phyloP scores from a whole-genome alignment of 2,113 vertebrate genomes.

The Oryzias curvinotus region DNA sequence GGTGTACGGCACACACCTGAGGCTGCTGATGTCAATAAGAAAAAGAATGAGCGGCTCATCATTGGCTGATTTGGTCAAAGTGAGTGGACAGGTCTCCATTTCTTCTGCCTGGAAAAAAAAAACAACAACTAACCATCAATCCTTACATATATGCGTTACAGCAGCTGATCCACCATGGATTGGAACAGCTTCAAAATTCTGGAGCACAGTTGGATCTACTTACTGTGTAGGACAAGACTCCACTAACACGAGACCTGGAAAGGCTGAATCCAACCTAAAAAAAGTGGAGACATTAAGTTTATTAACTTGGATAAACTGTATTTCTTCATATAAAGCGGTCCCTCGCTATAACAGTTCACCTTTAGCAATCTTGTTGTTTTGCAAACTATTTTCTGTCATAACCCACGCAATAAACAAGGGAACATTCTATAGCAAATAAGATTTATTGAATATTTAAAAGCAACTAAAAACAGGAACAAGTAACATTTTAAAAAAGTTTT shows the following conservation, averaged over 20 bases:
- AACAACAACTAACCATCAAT: background rate
- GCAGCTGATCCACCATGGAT: background rate
- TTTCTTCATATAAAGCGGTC: background rate
- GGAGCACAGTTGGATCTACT: conserved; percentile 52
- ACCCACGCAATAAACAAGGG: no score
- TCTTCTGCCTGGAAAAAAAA: conserved; percentile 65
- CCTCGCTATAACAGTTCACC: no score
- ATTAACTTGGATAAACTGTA: background rate
- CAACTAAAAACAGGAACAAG: no score
- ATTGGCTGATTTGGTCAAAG: conserved; percentile 31
- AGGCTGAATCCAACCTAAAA: conserved; percentile 84
- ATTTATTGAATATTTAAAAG: no score
- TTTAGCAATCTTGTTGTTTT: no score
- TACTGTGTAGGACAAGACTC: conserved; percentile 77
- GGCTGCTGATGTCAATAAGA: conserved; percentile 61
- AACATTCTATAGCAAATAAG: no score
- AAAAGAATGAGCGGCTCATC: conserved; percentile 76
- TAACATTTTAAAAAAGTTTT: no score
- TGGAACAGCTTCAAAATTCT: background rate
- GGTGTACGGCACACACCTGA: conserved; percentile 69
- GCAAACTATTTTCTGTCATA: no score
- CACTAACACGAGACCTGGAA: conserved; percentile 76
- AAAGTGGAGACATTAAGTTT: background rate
- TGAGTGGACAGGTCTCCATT: conserved; percentile 62
- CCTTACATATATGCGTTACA: background rate